Percentiles rank a stretch among this genome's conserved stretches.
Evolutionary conservation across 2,113 vertebrate species (phyloP).

Genomic region (Zosterops hypoxanthus): DNA sequence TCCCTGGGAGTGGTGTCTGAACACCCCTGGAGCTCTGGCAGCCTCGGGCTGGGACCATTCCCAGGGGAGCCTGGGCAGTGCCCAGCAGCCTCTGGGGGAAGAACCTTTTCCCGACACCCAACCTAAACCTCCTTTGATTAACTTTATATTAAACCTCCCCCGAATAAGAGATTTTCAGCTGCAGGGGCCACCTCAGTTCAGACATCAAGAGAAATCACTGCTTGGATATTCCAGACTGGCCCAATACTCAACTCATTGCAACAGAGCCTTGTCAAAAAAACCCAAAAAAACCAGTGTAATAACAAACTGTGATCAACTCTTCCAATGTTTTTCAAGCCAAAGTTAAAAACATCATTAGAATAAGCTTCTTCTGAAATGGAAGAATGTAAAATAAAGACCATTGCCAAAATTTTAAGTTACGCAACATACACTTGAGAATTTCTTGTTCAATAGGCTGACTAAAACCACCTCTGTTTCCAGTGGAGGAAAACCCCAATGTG

Average conservation of each 20-base stretch:
- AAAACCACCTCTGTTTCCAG: neutral
- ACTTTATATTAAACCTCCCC: neutral
- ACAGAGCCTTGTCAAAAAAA: neutral
- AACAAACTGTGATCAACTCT: neutral
- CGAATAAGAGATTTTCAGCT: neutral
- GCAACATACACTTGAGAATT: neutral
- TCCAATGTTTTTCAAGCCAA: neutral
- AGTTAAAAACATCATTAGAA: neutral
- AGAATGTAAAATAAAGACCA: neutral
- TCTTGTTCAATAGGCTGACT: neutral
- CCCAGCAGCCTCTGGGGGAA: neutral
- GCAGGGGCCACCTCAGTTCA: neutral
- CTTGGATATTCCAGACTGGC: neutral
- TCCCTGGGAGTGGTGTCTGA: rapidly evolving
- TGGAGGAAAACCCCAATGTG: rapidly evolving
- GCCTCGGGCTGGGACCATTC: rapidly evolving
- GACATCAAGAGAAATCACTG: neutral
- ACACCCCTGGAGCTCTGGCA: neutral
- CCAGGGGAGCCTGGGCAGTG: neutral
- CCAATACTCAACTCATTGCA: neutral
- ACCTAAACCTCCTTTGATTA: neutral
- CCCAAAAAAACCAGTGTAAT: neutral
- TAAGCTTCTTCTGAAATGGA: neutral
- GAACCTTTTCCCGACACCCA: rapidly evolving
- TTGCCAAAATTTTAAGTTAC: neutral